Percentiles rank a stretch among this genome's conserved stretches.
These are phyloP conservation scores for Octonoba sinensis DNA, from an alignment of 2,888 invertebrate genomes.

Conservation along the genomic window DNA sequence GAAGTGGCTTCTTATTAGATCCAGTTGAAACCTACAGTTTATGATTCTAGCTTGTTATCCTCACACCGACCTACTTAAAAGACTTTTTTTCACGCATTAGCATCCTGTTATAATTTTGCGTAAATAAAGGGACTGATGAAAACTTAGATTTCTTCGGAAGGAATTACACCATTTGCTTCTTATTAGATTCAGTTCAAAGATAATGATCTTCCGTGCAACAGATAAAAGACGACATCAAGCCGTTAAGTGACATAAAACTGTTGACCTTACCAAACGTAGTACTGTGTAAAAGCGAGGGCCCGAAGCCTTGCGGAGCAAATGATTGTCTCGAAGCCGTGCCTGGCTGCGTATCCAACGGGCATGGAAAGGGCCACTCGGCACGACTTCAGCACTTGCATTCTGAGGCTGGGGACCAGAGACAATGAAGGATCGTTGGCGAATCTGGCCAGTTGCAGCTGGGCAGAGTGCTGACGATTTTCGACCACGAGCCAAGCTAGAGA, in stretches of 20 bases:
- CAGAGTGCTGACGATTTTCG: constrained; percentile 53
- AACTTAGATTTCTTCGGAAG: too few species aligned
- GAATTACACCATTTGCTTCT: too few species aligned
- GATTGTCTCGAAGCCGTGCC: constrained; percentile 58
- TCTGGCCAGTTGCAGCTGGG: constrained; percentile 57
- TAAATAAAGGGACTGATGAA: too few species aligned
- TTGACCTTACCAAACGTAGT: constrained; percentile 59
- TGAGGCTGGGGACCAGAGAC: constrained; percentile 42
- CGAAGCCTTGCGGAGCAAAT: constrained; percentile 55
- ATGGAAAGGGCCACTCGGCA: constrained; percentile 58
- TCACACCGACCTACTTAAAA: too few species aligned
- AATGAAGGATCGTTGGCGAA: constrained; percentile 47
- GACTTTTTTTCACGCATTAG: too few species aligned
- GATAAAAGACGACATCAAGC: not conserved
- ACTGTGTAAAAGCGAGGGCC: constrained; percentile 55
- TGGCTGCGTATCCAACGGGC: constrained; percentile 44
- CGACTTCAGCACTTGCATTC: constrained; percentile 64
- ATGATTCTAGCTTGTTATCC: too few species aligned
- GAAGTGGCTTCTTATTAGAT: too few species aligned
- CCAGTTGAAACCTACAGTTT: too few species aligned
- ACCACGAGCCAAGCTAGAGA: constrained; percentile 58
- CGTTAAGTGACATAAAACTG: not conserved
- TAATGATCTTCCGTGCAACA: too few species aligned
- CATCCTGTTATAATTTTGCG: too few species aligned
- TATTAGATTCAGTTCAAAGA: too few species aligned